Evolutionary conservation across 2,113 vertebrate genomes (phyloP).

Genomic region (Sylvietta virens): DNA sequence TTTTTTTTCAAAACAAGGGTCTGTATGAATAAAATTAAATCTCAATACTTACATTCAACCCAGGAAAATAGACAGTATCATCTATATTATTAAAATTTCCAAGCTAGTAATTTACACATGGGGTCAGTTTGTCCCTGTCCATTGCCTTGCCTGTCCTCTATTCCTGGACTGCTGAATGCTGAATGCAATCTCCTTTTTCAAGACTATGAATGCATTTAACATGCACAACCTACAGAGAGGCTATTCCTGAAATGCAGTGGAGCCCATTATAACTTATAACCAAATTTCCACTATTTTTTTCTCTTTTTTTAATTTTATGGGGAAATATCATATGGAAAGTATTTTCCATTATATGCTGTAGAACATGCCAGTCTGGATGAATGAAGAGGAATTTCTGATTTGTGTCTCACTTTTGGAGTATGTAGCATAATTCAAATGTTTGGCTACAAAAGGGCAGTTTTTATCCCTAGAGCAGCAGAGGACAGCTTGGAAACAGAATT

Average conservation of each 20-base stretch:
- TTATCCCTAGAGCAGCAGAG: not conserved
- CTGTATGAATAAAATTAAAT: not conserved
- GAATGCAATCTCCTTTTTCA: not conserved
- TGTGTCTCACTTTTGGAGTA: not conserved
- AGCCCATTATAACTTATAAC: not conserved
- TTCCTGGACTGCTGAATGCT: not conserved
- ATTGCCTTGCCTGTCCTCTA: not conserved
- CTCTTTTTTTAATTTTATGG: not conserved
- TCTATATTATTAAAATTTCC: not conserved
- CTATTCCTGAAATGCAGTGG: not conserved
- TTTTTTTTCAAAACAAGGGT: not conserved
- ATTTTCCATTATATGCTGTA: not conserved
- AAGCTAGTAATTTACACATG: not conserved
- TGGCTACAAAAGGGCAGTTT: not conserved
- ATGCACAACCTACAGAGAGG: fast-evolving
- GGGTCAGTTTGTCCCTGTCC: not conserved
- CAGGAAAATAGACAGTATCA: not conserved
- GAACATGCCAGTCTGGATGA: not conserved
- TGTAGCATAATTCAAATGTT: not conserved
- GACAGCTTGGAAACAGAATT: not conserved
- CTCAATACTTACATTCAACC: not conserved
- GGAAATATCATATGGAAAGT: not conserved
- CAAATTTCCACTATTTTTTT: not conserved
- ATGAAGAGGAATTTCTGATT: not conserved
- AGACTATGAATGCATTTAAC: not conserved